These are phyloP conservation scores for Gastrophryne carolinensis DNA, from an alignment of 2,797 vertebrate genomes.

Conservation along the genomic window DNA sequence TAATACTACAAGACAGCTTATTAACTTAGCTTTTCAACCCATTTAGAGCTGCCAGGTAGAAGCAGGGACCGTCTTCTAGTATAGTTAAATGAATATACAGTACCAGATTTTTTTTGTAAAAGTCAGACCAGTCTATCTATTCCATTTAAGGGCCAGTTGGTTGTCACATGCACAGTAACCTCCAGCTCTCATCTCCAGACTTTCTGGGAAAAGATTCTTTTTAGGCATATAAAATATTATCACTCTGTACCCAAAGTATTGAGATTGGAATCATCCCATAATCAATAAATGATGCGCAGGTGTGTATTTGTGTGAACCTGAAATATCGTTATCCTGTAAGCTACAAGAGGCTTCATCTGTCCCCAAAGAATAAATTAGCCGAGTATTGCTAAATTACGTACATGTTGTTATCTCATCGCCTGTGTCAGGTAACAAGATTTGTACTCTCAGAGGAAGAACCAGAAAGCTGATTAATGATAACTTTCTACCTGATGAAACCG, in stretches of 20 bases:
- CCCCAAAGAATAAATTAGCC: conserved; percentile 40
- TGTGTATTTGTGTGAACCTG: conserved; percentile 2
- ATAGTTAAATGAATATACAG: too few species aligned
- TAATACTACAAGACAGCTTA: too few species aligned
- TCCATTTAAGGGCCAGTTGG: too few species aligned
- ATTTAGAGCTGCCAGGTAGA: too few species aligned
- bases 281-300: not conserved
- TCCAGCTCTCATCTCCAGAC: too few species aligned
- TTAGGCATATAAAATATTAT: not conserved
- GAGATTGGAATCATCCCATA: not conserved
- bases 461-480: conserved; percentile 26
- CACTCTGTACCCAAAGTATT: not conserved
- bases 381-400: conserved; percentile 11
- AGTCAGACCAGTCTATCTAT: too few species aligned
- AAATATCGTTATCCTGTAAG: conserved; percentile 3
- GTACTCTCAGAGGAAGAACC: conserved; percentile 1
- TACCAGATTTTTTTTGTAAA: too few species aligned
- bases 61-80: too few species aligned
- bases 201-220: too few species aligned
- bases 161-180: too few species aligned
- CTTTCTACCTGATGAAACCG: conserved; percentile 15
- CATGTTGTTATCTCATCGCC: conserved; percentile 14
- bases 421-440: conserved; percentile 26
- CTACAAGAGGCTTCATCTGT: conserved; percentile 17
- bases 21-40: too few species aligned